Base-by-base conservation (phyloP, 2,113 vertebrate genomes). In the Hippopotamus amphibius region DNA sequence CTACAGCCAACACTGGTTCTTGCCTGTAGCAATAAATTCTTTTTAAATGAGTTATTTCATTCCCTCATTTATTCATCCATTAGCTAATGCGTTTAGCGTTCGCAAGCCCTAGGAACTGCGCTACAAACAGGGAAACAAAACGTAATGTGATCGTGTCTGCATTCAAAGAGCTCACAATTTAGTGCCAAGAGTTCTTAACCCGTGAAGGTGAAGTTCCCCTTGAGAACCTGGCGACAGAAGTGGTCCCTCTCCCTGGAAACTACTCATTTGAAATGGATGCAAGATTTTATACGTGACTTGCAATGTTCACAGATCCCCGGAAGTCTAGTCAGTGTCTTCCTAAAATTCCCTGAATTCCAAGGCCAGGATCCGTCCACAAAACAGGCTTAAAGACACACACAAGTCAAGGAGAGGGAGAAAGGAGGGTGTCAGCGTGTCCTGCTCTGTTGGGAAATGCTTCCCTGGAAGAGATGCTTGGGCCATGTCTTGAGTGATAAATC, bases 1-100 rank as follows among this genome's bases (percentile, higher is more conserved):
- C 57, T 65, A 21, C 59, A 88, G 55, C 28, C 76, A 71, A 48
- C 65, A 21, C 33, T 46, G 33, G 37, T 71, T 92, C 84, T 97
- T 97, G 84, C 68, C 84, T 74, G 63, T 71, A 85, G 90, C 91
- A 81, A 63, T 97, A 68, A 22, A 97, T 96, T 97, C n/a, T 90
- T 95, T 90, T 77, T 33, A 93, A 95, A 50, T 94, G 88, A 94
- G 50, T 85, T 97, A 79, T 88, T 95, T 93, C 50, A 96, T 77
- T 89, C n/a, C 80, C 74, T 95, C 33, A 26, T 41, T 65, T 90
- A 84, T 87, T 92, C 80, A 95, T 66, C 41, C 77, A 88, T 88
- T 95, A 96, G 81, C 57, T 84, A 79, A 95, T 65, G 41, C 80
- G 59, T 63, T 83, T 77, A 93, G 85, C 59, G 21, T 96, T 96